Conservation (phyloP, 2,113 vertebrate genomes). For the Parus major region DNA sequence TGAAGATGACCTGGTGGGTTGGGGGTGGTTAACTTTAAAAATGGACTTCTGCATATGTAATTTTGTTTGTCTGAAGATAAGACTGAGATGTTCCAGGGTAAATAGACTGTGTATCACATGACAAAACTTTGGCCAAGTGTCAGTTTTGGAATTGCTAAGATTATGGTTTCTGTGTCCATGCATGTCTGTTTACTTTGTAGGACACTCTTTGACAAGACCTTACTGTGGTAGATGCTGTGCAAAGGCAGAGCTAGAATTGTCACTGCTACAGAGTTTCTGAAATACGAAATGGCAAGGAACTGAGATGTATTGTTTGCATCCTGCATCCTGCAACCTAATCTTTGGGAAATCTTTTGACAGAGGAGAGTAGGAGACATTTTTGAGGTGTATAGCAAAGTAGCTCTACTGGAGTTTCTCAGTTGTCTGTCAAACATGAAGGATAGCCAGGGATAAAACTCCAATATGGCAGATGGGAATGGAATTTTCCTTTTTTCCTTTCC, state of each 20-base stretch:
- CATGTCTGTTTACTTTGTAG: conserved; percentile 5
- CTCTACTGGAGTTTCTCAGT: not conserved
- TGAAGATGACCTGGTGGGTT: not conserved
- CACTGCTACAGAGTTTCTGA: not conserved
- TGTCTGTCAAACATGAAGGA: not conserved
- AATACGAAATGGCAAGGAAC: not conserved
- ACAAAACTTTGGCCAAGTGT: not conserved
- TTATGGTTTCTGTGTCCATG: not conserved
- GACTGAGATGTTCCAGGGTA: not conserved
- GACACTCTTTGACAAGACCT: conserved; percentile 5
- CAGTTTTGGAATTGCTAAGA: not conserved
- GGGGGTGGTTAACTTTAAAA: not conserved
- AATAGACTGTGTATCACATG: not conserved
- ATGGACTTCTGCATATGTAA: not conserved
- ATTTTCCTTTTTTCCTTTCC: not conserved
- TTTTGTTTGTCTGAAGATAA: conserved; percentile 1
- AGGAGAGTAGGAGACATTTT: not conserved
- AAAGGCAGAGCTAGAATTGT: not conserved
- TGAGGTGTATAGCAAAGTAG: not conserved
- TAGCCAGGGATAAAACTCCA: not conserved
- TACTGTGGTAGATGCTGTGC: not conserved
- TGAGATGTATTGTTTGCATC: not conserved
- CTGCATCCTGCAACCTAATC: not conserved
- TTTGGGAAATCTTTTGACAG: not conserved
- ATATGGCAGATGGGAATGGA: not conserved